A percentile compares a stretch with the other conserved stretches of the same genome.
Evolutionary conservation across 2,113 vertebrate genomes (phyloP).

Genomic region (Aleadryas rufinucha): DNA sequence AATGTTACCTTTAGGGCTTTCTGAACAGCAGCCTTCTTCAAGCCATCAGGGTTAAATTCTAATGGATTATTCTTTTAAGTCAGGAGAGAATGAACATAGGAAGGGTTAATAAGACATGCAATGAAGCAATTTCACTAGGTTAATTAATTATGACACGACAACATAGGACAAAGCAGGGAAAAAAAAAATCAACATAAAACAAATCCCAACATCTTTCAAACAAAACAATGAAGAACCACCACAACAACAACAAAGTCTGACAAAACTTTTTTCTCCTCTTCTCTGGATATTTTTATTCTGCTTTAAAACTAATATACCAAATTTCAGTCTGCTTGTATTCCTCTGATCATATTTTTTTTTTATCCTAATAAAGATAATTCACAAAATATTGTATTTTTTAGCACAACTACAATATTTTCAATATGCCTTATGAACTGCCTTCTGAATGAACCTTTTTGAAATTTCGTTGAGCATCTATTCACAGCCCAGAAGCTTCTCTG

Average conservation of each 20-base stretch:
- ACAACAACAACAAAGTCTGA: not conserved
- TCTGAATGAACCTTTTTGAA: not conserved
- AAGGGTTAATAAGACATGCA: slow-evolving; percentile 83
- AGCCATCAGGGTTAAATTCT: slow-evolving; percentile 89
- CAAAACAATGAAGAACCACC: not conserved
- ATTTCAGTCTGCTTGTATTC: not conserved
- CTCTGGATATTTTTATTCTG: not conserved
- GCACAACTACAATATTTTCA: not conserved
- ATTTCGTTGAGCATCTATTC: not conserved
- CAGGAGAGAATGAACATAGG: slow-evolving; percentile 84
- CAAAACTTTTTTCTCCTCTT: not conserved
- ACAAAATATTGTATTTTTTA: not conserved
- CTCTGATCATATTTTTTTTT: not conserved
- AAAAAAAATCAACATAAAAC: not conserved
- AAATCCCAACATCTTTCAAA: not conserved
- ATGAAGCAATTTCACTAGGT: slow-evolving; percentile 58
- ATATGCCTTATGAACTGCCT: not conserved
- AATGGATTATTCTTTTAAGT: slow-evolving; percentile 93
- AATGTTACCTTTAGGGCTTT: slow-evolving; percentile 93
- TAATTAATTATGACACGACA: slow-evolving; percentile 70
- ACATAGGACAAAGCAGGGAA: not conserved
- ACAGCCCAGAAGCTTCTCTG: not conserved
- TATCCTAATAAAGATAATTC: not conserved
- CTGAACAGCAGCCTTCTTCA: slow-evolving; percentile 90
- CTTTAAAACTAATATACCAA: not conserved